Conservation (phyloP, 2,113 vertebrate species). For the Psittacus erithacus region DNA sequence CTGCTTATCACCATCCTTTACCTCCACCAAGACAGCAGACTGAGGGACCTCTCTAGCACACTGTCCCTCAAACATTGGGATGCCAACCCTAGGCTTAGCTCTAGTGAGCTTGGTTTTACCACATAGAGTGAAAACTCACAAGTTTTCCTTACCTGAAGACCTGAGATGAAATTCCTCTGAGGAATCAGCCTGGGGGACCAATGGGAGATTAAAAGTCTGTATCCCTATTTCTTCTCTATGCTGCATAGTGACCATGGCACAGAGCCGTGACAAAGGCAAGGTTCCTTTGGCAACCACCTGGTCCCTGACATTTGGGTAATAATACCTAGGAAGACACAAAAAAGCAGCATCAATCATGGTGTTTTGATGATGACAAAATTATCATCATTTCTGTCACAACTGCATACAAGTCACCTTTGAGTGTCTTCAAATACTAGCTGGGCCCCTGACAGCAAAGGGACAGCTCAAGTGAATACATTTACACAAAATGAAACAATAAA, state of each 20-base stretch:
- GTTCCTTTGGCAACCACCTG: constrained; percentile 90
- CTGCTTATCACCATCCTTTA: background rate
- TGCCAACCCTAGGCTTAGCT: background rate
- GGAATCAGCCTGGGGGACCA: constrained; percentile 77
- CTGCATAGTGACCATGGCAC: constrained; percentile 91
- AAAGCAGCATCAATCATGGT: background rate
- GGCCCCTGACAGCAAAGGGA: background rate
- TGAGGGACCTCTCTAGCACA: background rate
- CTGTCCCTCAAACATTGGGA: too few relatives aligned
- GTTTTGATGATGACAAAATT: background rate
- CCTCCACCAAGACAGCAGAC: background rate
- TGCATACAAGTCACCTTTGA: background rate
- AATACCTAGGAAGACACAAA: constrained; percentile 83
- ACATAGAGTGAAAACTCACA: background rate
- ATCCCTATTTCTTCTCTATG: constrained; percentile 76
- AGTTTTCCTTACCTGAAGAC: constrained; percentile 80
- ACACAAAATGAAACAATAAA: background rate
- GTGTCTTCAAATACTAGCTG: background rate
- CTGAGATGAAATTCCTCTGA: constrained; percentile 59
- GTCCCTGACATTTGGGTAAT: constrained; percentile 95
- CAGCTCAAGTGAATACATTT: background rate
- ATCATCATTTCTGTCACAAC: background rate
- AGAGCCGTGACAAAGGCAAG: constrained; percentile 90
- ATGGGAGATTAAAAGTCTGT: constrained; percentile 87
- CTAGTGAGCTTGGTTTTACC: background rate